Conservation (phyloP, 2,888 invertebrate genomes). For the Xanthia togata region DNA sequence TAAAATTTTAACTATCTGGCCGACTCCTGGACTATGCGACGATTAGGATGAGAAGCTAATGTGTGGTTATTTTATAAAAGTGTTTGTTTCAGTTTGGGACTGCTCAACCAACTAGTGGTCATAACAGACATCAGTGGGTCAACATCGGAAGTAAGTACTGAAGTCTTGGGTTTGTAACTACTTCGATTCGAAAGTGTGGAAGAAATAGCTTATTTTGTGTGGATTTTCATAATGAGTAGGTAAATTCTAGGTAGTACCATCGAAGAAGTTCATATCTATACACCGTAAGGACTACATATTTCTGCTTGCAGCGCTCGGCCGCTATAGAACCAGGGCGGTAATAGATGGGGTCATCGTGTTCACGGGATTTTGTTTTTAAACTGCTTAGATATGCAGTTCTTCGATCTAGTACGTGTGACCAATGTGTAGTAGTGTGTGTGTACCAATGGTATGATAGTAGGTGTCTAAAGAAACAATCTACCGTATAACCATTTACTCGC, state of each 20-base stretch:
- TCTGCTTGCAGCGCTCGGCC: no score
- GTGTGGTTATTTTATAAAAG: slow-evolving; percentile 19
- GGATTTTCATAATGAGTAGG: neutral
- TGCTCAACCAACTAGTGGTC: neutral
- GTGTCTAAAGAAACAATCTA: neutral
- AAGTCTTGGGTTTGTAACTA: neutral
- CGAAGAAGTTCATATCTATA: no score
- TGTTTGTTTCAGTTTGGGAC: slow-evolving; percentile 6
- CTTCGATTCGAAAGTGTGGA: neutral
- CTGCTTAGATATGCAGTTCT: no score
- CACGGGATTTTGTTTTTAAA: no score
- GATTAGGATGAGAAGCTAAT: slow-evolving; percentile 15
- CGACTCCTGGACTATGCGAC: slow-evolving; percentile 15
- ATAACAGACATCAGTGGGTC: neutral
- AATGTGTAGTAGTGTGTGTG: no score
- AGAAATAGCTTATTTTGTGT: neutral
- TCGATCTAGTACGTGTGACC: no score
- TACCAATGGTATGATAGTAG: neutral
- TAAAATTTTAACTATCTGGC: slow-evolving; percentile 57
- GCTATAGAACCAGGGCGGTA: no score
- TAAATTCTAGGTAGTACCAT: neutral
- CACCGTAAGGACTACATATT: no score
- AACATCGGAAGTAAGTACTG: neutral
- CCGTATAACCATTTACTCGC: neutral
- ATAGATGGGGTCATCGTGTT: no score